Percentiles rank a stretch among this genome's conserved stretches.
phyloP scores from a whole-genome alignment of 2,113 vertebrate genomes.

The Sminthopsis crassicaudata region DNA sequence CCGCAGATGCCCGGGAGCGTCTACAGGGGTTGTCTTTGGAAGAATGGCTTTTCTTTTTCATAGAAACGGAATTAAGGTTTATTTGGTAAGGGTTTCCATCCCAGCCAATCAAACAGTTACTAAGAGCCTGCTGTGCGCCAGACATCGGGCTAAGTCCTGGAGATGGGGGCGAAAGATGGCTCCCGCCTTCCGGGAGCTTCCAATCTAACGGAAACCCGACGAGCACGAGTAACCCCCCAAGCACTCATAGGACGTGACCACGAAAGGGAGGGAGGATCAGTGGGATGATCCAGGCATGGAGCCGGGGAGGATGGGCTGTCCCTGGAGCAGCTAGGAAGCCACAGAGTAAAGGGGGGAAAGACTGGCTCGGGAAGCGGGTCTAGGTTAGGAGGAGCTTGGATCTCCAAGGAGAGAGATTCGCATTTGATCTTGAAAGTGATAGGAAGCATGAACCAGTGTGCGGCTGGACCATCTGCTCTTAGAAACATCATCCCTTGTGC shows the following conservation, averaged over 20 bases:
- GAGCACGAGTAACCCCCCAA: not conserved
- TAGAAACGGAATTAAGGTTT: not conserved
- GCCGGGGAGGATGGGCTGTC: not conserved
- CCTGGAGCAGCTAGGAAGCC: not conserved
- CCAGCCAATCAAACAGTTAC: not conserved
- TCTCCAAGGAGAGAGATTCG: not conserved
- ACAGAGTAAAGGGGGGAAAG: not conserved
- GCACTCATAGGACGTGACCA: not conserved
- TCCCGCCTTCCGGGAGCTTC: not conserved
- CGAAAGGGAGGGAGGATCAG: not conserved
- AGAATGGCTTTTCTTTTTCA: not conserved
- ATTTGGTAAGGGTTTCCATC: too few species aligned
- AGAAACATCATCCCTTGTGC: not conserved
- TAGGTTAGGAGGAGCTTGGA: not conserved
- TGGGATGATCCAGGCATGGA: not conserved
- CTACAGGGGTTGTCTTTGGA: not conserved
- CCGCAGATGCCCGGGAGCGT: not conserved
- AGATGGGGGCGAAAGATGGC: not conserved
- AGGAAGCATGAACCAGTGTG: not conserved
- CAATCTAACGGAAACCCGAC: rapidly evolving
- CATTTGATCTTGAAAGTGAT: not conserved
- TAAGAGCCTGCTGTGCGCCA: not conserved
- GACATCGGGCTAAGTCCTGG: not conserved
- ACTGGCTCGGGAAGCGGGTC: not conserved
- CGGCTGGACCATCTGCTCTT: not conserved